phyloP scores from a whole-genome alignment of 2,113 vertebrate genomes.

The Corythornis cristatus region DNA sequence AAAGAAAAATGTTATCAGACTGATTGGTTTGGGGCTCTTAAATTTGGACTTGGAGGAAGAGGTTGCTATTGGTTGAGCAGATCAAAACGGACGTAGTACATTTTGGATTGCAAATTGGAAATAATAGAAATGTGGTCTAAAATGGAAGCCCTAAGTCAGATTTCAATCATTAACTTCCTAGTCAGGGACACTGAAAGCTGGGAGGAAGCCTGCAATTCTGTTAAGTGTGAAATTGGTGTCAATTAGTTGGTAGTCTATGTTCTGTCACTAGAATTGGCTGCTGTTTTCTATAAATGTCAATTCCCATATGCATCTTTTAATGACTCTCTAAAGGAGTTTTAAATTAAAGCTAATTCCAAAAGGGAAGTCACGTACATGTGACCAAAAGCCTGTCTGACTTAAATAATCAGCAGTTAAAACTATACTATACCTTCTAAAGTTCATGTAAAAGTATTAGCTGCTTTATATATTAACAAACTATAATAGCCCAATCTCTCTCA shows the following conservation, averaged over 20 bases:
- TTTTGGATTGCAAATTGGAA: neutral
- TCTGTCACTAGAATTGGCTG: slow-evolving; percentile 52
- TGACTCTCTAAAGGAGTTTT: slow-evolving; percentile 41
- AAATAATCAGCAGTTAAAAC: slow-evolving; percentile 37
- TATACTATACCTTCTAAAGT: slow-evolving; percentile 34
- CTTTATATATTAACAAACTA: slow-evolving; percentile 57
- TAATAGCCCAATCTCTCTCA: slow-evolving; percentile 35
- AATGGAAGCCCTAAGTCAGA: slow-evolving; percentile 38
- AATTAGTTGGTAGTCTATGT: neutral
- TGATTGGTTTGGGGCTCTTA: neutral
- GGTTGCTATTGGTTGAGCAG: neutral
- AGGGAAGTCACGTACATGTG: slow-evolving; percentile 1
- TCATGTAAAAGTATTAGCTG: slow-evolving; percentile 58
- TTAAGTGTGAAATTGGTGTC: slow-evolving; percentile 11
- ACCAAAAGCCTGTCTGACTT: neutral
- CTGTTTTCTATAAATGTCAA: slow-evolving; percentile 22
- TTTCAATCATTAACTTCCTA: slow-evolving; percentile 23
- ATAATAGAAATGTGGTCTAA: neutral
- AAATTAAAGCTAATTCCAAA: slow-evolving; percentile 59
- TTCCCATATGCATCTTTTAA: slow-evolving; percentile 38
- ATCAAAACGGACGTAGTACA: neutral
- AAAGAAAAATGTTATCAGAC: neutral
- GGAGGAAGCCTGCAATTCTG: neutral
- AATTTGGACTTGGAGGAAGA: neutral
- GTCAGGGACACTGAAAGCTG: neutral